Conservation (phyloP, 2,888 invertebrate species). For the Amphimallon solstitiale region DNA sequence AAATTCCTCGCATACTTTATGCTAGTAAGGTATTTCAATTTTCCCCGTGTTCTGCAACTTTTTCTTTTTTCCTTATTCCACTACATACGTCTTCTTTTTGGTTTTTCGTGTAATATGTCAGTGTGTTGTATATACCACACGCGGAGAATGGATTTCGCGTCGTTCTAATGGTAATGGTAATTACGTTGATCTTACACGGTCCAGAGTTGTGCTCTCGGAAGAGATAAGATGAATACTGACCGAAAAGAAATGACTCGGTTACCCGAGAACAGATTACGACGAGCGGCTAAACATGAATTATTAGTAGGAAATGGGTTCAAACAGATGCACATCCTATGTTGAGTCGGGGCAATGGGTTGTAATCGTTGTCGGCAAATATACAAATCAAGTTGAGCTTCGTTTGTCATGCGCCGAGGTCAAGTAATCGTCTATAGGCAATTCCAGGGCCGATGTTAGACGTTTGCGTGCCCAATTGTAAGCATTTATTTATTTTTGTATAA, state of each 20-base stretch:
- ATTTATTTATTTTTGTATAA: too few species aligned
- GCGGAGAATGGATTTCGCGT: conserved; percentile 9
- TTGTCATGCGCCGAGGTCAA: conserved; percentile 10
- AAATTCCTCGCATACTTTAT: conserved; percentile 4
- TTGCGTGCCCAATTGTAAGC: too few species aligned
- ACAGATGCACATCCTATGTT: conserved; percentile 38
- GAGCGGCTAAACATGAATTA: conserved; percentile 35
- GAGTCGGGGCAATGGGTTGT: conserved; percentile 16
- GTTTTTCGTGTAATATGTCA: too few species aligned
- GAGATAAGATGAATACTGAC: conserved; percentile 24
- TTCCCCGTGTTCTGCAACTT: background rate
- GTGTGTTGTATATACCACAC: background rate
- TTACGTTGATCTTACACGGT: conserved; percentile 21
- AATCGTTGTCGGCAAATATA: conserved; percentile 3
- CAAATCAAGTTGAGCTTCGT: conserved; percentile 18
- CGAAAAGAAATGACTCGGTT: background rate
- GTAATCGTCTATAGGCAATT: too few species aligned
- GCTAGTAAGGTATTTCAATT: conserved; percentile 19
- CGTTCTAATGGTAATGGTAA: background rate
- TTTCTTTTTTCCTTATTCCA: background rate
- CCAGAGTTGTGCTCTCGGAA: conserved; percentile 5
- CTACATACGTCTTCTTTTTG: background rate
- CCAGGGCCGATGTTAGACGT: too few species aligned
- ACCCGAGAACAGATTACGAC: conserved; percentile 5
- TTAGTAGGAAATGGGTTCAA: conserved; percentile 37